Evolutionary conservation across 2,113 vertebrate genomes (phyloP), one percentile per base, ranked within the genome.

Genomic region (Macroglossus sobrinus): DNA sequence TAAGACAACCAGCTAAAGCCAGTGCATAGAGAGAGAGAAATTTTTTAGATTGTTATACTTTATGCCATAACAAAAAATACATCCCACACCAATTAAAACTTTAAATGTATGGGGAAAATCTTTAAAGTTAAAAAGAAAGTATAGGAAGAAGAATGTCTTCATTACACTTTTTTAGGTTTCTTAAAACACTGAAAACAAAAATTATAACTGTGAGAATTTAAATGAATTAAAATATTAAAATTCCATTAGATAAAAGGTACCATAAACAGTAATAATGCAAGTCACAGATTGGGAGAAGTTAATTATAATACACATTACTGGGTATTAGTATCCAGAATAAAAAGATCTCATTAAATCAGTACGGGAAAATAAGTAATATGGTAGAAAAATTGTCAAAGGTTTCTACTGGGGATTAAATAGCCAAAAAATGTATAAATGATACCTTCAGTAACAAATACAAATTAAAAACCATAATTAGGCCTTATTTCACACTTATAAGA

Each of bases 161-260:
- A 28, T 79, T 78, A 89, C 3, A 82, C 75, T 89, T 81, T 26
- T 75, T 85, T 53, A n/a, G 15, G 3, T 82, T 89, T 90, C 47
- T 71, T 87, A 84, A 90, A 93, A 93, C 10, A 45, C 33, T 26
- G 45, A 72, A 93, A 96, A 24, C 21, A 79, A 57, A 89, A 95
- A 38, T 28, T 33, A 74, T 40, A 82, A 82, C 26, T 68, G 14
- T 82, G 79, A 92, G 50, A 68, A 89, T 75, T 71, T 91, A 35
- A 91, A 95, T 55, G 93, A 3, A 75, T 59, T 91, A 84, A 79
- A 87, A 71, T 93, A 57, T 28, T 63, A 90, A 92, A 84, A 84
- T 24, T 24, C 18, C 40, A 87, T 84, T 84, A 88, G 26, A 59
- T 14, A 94, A 61, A 92, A 66, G 68, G 74, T 8, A 61, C 33